Evolutionary conservation across 2,113 vertebrate species (phyloP).

Genomic region (Dissostichus mawsoni): DNA sequence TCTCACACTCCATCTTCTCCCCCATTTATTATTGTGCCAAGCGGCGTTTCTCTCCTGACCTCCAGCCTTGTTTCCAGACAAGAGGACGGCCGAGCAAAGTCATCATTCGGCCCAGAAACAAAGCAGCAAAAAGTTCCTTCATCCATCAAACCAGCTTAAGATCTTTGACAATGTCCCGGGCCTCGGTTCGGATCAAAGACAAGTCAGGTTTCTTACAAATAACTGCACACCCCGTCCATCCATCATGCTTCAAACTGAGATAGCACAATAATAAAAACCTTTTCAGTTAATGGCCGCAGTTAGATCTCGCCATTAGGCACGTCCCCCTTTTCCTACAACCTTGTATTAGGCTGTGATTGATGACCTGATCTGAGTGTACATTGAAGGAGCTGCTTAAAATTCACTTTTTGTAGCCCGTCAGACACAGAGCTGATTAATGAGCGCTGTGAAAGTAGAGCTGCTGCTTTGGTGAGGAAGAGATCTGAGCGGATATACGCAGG

Average conservation of each 20-base stretch:
- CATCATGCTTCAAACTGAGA: conserved; percentile 69
- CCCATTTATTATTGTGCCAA: conserved; percentile 64
- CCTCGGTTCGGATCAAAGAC: conserved; percentile 55
- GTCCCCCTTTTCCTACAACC: conserved; percentile 47
- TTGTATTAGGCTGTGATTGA: conserved; percentile 72
- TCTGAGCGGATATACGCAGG: conserved; percentile 39
- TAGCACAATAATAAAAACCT: conserved; percentile 72
- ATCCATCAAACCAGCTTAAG: conserved; percentile 75
- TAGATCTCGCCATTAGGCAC: conserved; percentile 57
- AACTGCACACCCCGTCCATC: conserved; percentile 63
- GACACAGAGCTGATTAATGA: conserved; percentile 63
- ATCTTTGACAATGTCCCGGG: conserved; percentile 70
- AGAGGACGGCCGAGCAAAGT: conserved; percentile 62
- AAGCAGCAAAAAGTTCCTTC: conserved; percentile 67
- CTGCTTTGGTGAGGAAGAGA: conserved; percentile 38
- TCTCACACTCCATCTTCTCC: conserved; percentile 51
- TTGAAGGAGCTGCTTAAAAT: conserved; percentile 71
- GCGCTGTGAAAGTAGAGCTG: conserved; percentile 33
- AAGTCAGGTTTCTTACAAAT: conserved; percentile 57
- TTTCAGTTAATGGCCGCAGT: conserved; percentile 72
- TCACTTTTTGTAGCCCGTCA: conserved; percentile 40
- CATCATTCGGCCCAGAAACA: conserved; percentile 70
- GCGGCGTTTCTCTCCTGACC: conserved; percentile 71
- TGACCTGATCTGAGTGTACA: conserved; percentile 68
- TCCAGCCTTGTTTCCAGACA: conserved; percentile 60